Percentiles rank a stretch among this genome's conserved stretches.
These are phyloP conservation scores for Trisateles emortualis DNA, from an alignment of 2,888 invertebrate species.

Conservation along the genomic window DNA sequence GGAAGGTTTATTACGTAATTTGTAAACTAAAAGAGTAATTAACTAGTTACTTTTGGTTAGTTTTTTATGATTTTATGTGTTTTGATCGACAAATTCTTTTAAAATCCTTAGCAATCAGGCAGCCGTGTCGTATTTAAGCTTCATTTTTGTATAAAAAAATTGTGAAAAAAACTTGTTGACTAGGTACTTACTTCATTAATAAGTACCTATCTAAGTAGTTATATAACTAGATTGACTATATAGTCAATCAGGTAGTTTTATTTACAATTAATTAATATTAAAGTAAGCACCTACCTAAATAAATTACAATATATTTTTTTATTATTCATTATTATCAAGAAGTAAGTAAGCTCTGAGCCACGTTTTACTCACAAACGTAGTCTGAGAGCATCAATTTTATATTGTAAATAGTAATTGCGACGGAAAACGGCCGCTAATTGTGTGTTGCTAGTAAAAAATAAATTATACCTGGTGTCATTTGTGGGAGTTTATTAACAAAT, in stretches of 20 bases:
- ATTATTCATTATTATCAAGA: constrained; percentile 48
- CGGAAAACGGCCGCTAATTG: constrained; percentile 57
- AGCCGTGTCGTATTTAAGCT: too few species aligned
- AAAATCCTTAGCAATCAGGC: too few species aligned
- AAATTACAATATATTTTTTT: constrained; percentile 39
- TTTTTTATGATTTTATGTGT: too few species aligned
- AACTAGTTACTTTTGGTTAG: too few species aligned
- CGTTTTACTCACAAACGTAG: constrained; percentile 36
- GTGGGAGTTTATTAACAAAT: constrained; percentile 41
- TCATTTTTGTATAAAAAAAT: too few species aligned
- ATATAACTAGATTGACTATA: too few species aligned
- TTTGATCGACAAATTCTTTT: too few species aligned
- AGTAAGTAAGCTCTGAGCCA: constrained; percentile 35
- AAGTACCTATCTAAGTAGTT: too few species aligned
- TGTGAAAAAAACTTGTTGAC: too few species aligned
- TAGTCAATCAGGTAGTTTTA: constrained; percentile 10
- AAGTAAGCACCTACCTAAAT: constrained; percentile 15
- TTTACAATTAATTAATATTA: constrained; percentile 15
- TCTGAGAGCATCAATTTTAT: constrained; percentile 55
- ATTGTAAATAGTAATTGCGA: constrained; percentile 62
- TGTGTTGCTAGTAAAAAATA: constrained; percentile 58
- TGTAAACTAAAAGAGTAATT: background rate
- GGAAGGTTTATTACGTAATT: background rate
- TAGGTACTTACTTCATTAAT: too few species aligned
- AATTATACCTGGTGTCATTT: constrained; percentile 62